phyloP scores from a whole-genome alignment of 2,113 vertebrate species.

The Peromyscus californicus region DNA sequence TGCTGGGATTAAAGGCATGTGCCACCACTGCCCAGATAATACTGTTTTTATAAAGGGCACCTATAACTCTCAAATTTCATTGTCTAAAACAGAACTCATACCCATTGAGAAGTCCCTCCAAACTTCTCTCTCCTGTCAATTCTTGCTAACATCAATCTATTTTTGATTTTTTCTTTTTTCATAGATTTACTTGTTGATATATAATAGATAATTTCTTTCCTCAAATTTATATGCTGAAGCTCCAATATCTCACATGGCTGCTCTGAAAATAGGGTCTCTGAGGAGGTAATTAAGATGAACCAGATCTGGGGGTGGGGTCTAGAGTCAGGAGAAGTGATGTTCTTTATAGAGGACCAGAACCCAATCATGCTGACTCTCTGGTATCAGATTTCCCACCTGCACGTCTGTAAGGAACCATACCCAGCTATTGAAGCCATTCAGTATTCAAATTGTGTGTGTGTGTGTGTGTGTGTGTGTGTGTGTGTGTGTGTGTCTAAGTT shows the following conservation, averaged over 20 bases:
- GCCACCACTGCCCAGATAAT: too few relatives aligned
- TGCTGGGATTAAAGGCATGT: too few relatives aligned
- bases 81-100: background rate
- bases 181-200: background rate
- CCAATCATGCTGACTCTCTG: background rate
- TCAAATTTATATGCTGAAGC: background rate
- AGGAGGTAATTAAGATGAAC: background rate
- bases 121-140: background rate
- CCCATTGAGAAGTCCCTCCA: background rate
- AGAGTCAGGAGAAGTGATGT: background rate
- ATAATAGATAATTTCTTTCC: background rate
- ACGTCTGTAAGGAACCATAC: background rate
- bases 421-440: background rate
- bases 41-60: background rate
- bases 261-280: background rate
- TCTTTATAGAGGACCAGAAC: background rate
- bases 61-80: conserved; percentile 25
- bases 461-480: background rate
- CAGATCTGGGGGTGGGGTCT: background rate
- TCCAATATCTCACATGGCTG: background rate
- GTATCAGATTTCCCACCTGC: background rate
- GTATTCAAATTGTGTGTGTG: background rate
- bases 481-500: background rate
- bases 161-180: background rate
- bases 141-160: background rate